These are phyloP conservation scores for Episyrphus balteatus DNA, from an alignment of 1,140 invertebrate genomes.

Conservation along the genomic window DNA sequence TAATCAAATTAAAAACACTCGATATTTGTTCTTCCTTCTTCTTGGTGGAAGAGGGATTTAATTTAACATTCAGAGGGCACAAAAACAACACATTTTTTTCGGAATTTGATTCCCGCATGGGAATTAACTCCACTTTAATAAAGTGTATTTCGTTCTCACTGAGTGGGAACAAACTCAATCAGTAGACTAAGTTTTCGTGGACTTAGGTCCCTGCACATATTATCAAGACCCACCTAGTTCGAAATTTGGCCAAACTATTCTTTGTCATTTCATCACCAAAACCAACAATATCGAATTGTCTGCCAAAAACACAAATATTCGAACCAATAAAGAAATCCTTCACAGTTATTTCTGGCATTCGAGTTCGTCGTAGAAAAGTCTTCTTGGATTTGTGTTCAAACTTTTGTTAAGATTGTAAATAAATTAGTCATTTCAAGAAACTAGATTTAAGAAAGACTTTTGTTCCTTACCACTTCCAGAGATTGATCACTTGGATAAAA, in stretches of 20 bases:
- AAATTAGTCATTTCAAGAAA: no score
- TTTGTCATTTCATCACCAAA: conserved; percentile 61
- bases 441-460: not conserved
- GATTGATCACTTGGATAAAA: conserved; percentile 63
- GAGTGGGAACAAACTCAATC: no score
- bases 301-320: conserved; percentile 62
- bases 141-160: no score
- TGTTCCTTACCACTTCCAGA: conserved; percentile 56
- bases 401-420: conserved; percentile 41
- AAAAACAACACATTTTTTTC: no score
- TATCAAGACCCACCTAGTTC: no score
- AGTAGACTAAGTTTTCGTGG: no score
- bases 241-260: conserved; percentile 44
- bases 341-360: conserved; percentile 52
- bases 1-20: no score
- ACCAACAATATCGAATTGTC: conserved; percentile 64
- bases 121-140: no score
- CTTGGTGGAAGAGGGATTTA: no score
- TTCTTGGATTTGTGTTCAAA: conserved; percentile 64
- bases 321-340: conserved; percentile 67
- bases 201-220: conserved; percentile 38
- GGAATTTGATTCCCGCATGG: no score
- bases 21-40: no score
- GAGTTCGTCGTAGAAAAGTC: conserved; percentile 62
- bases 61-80: no score